A percentile compares a stretch with the other conserved stretches of the same genome.
Conservation (phyloP, 2,888 invertebrate genomes). For the Mythimna lalbum region DNA sequence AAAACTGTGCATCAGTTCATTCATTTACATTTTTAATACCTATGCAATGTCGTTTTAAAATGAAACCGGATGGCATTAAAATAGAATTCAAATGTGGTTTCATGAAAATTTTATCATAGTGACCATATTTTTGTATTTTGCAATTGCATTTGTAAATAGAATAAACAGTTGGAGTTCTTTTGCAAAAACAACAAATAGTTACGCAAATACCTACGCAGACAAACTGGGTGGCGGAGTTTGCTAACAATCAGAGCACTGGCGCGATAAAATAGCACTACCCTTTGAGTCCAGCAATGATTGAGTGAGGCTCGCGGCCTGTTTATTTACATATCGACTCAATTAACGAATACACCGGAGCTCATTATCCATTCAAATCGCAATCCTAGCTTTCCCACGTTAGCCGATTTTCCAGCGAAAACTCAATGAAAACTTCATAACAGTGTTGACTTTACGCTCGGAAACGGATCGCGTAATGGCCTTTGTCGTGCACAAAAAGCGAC, state of each 20-base stretch:
- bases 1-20: conserved; percentile 44
- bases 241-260: conserved; percentile 76
- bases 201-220: conserved; percentile 41
- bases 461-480: conserved; percentile 88
- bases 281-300: conserved; percentile 84
- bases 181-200: conserved; percentile 50
- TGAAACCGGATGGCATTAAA: conserved; percentile 20
- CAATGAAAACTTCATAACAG: conserved; percentile 88
- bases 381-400: conserved; percentile 84
- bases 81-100: conserved; percentile 39
- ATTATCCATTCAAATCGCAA: conserved; percentile 89
- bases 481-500: conserved; percentile 87
- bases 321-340: conserved; percentile 89
- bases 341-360: conserved; percentile 84
- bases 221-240: conserved; percentile 68
- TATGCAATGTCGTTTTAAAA: conserved; percentile 34
- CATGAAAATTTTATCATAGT: conserved; percentile 7
- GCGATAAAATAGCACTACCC: conserved; percentile 80
- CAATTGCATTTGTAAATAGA: conserved; percentile 16
- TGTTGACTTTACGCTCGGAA: conserved; percentile 87
- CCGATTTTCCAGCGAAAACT: conserved; percentile 84
- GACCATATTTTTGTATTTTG: conserved; percentile 7
- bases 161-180: conserved; percentile 29
- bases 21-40: conserved; percentile 58
- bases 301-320: conserved; percentile 75